Evolutionary conservation across 2,888 invertebrate species (phyloP).

Genomic region (Spilosoma lubricipeda): DNA sequence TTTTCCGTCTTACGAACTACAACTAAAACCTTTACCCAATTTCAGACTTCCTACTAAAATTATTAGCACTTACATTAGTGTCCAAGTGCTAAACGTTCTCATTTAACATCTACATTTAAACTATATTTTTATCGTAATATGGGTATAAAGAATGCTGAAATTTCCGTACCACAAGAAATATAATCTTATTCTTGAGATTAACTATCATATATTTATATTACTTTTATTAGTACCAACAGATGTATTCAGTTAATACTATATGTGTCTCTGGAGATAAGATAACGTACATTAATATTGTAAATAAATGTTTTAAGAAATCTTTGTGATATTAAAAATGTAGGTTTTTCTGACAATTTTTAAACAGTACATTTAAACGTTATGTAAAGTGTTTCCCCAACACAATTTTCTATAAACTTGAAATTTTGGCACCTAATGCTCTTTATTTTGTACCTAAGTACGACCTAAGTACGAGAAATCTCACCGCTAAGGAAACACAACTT

Average conservation of each 20-base stretch:
- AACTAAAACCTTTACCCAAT: not conserved
- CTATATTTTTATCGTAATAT: slow-evolving; percentile 14
- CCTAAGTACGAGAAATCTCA: too few species aligned
- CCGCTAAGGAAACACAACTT: too few species aligned
- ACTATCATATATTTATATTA: slow-evolving; percentile 18
- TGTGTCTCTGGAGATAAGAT: slow-evolving; percentile 17
- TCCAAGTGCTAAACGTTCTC: slow-evolving; percentile 13
- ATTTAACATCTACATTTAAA: slow-evolving; percentile 11
- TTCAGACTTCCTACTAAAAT: slow-evolving; percentile 12
- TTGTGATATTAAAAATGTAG: not conserved
- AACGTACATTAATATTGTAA: not conserved
- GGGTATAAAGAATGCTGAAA: slow-evolving; percentile 8
- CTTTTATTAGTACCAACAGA: slow-evolving; percentile 6
- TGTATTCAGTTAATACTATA: slow-evolving; percentile 5
- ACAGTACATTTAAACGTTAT: too few species aligned
- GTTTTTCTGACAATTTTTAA: not conserved
- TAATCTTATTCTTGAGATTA: slow-evolving; percentile 19
- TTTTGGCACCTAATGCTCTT: too few species aligned
- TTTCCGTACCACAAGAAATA: slow-evolving; percentile 14
- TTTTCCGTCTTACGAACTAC: not conserved
- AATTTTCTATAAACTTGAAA: too few species aligned
- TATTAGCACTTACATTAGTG: slow-evolving; percentile 18
- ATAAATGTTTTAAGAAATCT: not conserved
- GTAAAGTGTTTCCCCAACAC: too few species aligned
- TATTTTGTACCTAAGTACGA: too few species aligned